Percentiles rank a stretch among this genome's conserved stretches.
These are phyloP conservation scores for Phrynocephalus vlangalii DNA, from an alignment of 2,797 vertebrate species.

Conservation along the genomic window DNA sequence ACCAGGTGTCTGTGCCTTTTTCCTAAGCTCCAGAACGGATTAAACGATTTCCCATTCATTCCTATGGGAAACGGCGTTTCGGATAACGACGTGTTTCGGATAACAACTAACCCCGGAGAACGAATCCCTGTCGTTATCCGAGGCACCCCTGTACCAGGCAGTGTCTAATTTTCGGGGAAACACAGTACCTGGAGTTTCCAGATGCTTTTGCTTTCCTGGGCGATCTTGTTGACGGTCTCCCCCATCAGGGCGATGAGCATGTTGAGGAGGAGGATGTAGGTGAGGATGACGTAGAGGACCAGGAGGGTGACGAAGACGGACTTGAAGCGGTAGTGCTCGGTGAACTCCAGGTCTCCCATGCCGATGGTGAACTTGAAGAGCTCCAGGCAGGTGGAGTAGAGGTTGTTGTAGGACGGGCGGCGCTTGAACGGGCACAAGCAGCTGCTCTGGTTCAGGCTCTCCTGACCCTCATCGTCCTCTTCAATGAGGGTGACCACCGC, in stretches of 20 bases:
- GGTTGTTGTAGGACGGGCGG: constrained; percentile 77
- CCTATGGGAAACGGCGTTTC: no score
- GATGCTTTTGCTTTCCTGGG: constrained; percentile 89
- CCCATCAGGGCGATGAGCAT: constrained; percentile 98
- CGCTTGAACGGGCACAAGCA: constrained; percentile 47
- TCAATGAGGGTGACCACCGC: constrained; percentile 92
- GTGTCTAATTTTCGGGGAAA: no score
- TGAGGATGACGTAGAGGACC: constrained; percentile 92
- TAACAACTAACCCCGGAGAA: no score
- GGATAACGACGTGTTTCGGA: no score
- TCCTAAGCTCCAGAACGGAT: no score
- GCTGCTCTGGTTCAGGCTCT: constrained; percentile 58
- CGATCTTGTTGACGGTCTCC: constrained; percentile 89
- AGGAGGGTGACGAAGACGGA: constrained; percentile 89
- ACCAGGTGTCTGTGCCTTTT: no score
- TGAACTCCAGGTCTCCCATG: constrained; percentile 97
- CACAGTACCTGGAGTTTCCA: constrained; percentile 92
- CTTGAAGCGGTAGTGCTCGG: constrained; percentile 84
- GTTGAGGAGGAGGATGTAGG: constrained; percentile 96
- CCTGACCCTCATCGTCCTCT: constrained; percentile 73
- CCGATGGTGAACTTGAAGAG: constrained; percentile 98
- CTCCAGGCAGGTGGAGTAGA: constrained; percentile 89
- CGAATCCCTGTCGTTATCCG: no score
- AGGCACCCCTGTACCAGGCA: no score
- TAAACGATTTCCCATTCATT: no score